A percentile compares a stretch with the other conserved stretches of the same genome.
phyloP scores from a whole-genome alignment of 2,113 vertebrate species.

The Typhlomys cinereus region DNA sequence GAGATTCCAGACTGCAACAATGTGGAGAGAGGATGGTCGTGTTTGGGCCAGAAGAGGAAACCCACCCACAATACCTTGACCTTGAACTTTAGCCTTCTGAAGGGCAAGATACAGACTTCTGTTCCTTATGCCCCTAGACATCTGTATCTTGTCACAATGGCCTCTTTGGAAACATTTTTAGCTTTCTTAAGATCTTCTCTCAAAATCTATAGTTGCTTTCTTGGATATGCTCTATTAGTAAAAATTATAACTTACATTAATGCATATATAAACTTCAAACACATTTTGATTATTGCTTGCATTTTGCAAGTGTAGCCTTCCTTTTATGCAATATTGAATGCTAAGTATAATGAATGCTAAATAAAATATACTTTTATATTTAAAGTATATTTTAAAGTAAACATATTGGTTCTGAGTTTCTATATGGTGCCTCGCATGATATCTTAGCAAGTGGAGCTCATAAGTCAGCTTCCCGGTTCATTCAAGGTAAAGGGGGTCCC shows the following conservation, averaged over 20 bases:
- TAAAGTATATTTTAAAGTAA: constrained; percentile 30
- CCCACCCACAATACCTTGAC: neutral
- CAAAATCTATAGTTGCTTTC: neutral
- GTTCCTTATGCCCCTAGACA: neutral
- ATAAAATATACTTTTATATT: no score
- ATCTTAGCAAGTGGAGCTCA: neutral
- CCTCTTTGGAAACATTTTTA: neutral
- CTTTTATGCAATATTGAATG: neutral
- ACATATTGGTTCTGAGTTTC: neutral
- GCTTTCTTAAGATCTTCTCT: neutral
- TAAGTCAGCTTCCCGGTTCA: neutral
- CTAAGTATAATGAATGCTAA: neutral
- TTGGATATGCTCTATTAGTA: neutral
- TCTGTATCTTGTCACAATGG: neutral
- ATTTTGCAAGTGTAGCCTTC: neutral
- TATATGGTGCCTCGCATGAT: neutral
- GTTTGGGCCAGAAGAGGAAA: neutral
- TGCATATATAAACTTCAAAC: neutral
- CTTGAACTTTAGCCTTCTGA: neutral
- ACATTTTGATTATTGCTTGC: neutral
- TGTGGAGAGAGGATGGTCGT: neutral
- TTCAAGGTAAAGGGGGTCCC: neutral
- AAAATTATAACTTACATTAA: constrained; percentile 25
- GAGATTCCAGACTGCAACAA: neutral
- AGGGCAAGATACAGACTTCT: neutral